Evolutionary conservation across 2,113 vertebrate species (phyloP).

Genomic region (Sakesphorus luctuosus): DNA sequence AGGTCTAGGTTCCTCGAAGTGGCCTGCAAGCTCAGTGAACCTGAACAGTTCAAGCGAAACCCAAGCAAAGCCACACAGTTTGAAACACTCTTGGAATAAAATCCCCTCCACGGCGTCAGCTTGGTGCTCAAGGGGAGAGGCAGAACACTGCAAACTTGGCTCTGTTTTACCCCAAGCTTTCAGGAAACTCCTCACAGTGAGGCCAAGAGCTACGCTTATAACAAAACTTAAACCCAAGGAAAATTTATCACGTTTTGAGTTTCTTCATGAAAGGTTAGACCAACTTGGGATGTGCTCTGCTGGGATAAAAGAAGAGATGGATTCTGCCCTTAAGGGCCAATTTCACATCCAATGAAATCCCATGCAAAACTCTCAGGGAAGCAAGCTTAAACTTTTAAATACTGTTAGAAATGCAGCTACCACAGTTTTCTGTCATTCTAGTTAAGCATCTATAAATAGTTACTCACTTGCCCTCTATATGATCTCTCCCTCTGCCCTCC

Average conservation of each 20-base stretch:
- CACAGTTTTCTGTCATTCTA: conserved; percentile 40
- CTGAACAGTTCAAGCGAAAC: conserved; percentile 43
- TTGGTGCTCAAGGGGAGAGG: not conserved
- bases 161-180: conserved; percentile 40
- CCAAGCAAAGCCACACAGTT: conserved; percentile 47
- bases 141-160: conserved; percentile 18
- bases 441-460: conserved; percentile 64
- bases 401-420: conserved; percentile 48
- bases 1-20: not conserved
- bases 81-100: conserved; percentile 30
- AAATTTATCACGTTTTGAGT: conserved; percentile 42
- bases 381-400: conserved; percentile 23
- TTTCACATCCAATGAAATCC: conserved; percentile 24
- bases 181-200: conserved; percentile 26
- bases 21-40: conserved; percentile 39
- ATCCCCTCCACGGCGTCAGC: not conserved
- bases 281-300: not conserved
- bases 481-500: conserved; percentile 45
- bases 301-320: conserved; percentile 22
- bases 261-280: conserved; percentile 50
- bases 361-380: conserved; percentile 17
- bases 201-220: conserved; percentile 25
- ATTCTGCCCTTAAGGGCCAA: conserved; percentile 18
- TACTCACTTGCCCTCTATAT: conserved; percentile 64
- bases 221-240: conserved; percentile 38